Evolutionary conservation across 2,113 vertebrate species (phyloP), one percentile per base, ranked within the genome.

Genomic region (Macaca mulatta): DNA sequence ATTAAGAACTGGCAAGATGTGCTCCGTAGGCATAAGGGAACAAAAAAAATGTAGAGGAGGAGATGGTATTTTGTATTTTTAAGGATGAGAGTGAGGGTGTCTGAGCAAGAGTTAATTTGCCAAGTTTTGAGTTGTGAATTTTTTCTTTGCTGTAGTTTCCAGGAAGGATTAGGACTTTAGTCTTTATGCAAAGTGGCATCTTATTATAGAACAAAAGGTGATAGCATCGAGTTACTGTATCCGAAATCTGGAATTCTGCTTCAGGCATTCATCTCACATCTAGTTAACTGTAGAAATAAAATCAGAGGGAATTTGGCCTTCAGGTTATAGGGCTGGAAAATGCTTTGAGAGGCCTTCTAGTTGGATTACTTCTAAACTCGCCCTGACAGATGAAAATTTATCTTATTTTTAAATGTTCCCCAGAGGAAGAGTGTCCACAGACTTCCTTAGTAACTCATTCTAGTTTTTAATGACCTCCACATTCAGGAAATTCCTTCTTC

Each of bases 401-500:
- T 98, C 95, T 97, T 97, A 96, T 97, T 98, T 98, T 97, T 98
- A 98, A 97, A 96, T 90, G 93, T 93, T 97, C 97, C 95, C 98
- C 50, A 74, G 97, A 97, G 98, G 92, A 95, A 97, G 89, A 98
- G 93, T 94, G 96, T 98, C 97, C 94, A 23, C 92, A 96, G 90
- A 96, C 96, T 97, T 97, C 93, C 96, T 98, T 96, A 93, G 96
- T 97, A 97, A 97, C 96, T 97, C 96, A 85, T 97, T 98, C 93
- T 95, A 96, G 87, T 89, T 86, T 93, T 97, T 98, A 98, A 98
- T 9, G 77, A 97, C 93, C 96, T 98, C 95, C 87, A 97, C 91
- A 97, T 97, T 97, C 96, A 97, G 97, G 97, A 98, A 97, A 98
- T 98, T 97, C 97, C 95, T 98, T 98, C 80, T 93, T 70, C 96